phyloP scores from a whole-genome alignment of 2,797 vertebrate genomes.

The Zenarchopterus dispar region DNA sequence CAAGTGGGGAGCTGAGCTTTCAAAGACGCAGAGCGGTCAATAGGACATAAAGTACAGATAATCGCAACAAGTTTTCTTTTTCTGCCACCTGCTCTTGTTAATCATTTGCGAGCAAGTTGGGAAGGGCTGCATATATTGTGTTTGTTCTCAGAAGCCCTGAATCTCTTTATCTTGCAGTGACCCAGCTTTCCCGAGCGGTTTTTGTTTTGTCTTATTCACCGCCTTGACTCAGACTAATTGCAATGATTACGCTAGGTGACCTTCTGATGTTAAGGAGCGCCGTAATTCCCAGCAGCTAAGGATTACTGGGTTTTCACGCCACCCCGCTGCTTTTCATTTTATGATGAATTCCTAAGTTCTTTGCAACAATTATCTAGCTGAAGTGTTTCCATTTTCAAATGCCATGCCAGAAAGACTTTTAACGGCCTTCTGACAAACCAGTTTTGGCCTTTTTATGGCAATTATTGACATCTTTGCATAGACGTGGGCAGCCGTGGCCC shows the following conservation, averaged over 20 bases:
- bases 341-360: slow-evolving; percentile 39
- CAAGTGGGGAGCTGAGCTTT: slow-evolving; percentile 37
- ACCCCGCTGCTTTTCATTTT: slow-evolving; percentile 48
- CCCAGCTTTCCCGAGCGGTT: slow-evolving; percentile 6
- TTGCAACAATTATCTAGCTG: slow-evolving; percentile 32
- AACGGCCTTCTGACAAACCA: slow-evolving; percentile 10
- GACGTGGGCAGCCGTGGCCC: too few relatives aligned
- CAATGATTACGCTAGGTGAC: slow-evolving; percentile 33
- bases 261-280: slow-evolving; percentile 14
- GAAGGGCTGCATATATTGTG: slow-evolving; percentile 9
- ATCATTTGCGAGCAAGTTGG: slow-evolving; percentile 50
- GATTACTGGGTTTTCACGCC: slow-evolving; percentile 39
- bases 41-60: slow-evolving; percentile 24
- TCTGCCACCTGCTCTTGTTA: slow-evolving; percentile 23
- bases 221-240: slow-evolving; percentile 27
- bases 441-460: slow-evolving; percentile 16
- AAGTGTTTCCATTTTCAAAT: slow-evolving; percentile 28
- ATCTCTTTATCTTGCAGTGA: not conserved
- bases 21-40: slow-evolving; percentile 29
- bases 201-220: slow-evolving; percentile 23
- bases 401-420: slow-evolving; percentile 29
- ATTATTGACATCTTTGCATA: not conserved
- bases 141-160: slow-evolving; percentile 25
- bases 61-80: slow-evolving; percentile 18
- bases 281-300: slow-evolving; percentile 13